Evolutionary conservation across 2,797 vertebrate genomes (phyloP).

Genomic region (Spheniscus humboldti): DNA sequence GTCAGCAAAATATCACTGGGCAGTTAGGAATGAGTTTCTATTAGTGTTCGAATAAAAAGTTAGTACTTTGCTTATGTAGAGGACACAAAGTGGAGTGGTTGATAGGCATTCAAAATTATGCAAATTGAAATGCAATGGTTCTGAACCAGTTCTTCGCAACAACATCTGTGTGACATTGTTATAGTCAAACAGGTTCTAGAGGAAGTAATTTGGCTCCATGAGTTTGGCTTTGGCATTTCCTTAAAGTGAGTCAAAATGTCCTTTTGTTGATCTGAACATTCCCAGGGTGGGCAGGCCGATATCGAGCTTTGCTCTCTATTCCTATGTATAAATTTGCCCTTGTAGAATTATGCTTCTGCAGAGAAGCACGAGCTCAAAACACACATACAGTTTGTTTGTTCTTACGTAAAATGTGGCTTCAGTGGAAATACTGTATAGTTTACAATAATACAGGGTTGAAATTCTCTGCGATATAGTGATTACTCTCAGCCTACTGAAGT

Average conservation of each 20-base stretch:
- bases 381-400: background rate
- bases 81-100: background rate
- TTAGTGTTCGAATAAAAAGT: background rate
- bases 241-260: background rate
- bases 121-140: background rate
- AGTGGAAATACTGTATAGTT: background rate
- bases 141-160: background rate
- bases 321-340: background rate
- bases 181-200: background rate
- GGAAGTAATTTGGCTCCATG: background rate
- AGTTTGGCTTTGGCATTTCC: background rate
- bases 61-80: background rate
- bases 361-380: background rate
- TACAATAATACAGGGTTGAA: background rate
- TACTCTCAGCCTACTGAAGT: background rate
- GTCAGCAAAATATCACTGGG: background rate
- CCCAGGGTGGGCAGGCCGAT: background rate
- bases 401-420: background rate
- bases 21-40: background rate
- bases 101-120: background rate
- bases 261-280: background rate
- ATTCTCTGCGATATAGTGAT: background rate
- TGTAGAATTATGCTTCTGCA: background rate
- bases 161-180: background rate
- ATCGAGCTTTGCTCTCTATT: background rate